Base-by-base conservation (phyloP, 2,888 invertebrate species). In the Drosophila paranaensis region DNA sequence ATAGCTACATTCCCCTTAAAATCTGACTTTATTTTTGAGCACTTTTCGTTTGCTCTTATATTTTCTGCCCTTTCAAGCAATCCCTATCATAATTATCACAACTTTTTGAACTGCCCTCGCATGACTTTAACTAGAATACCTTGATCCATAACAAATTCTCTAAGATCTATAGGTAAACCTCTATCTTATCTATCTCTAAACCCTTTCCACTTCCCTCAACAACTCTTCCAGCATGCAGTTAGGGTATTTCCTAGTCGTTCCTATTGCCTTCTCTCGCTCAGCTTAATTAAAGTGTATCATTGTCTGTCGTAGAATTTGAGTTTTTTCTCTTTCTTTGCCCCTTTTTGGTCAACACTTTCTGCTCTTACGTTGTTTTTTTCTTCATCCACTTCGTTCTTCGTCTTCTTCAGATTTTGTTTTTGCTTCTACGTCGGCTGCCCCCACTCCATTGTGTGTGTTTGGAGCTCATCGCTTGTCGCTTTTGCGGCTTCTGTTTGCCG, bases 401-500 rank as follows among this genome's bases (percentile, higher is more conserved):
- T 16, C 35, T 48, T 64, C 37, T 46, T 56, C 27, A 50, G 45
- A 30, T 40, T 58, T 33, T 40, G 27, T 43, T 46, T n/a, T 9
- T 55, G 20, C 11, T 20, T 40, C 20, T 37, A 20, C 39, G 56
- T 62, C 45, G 53, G 27, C 71, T 75, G 46, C 80, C 80, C 80
- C 80, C 76, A 74, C 81, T 79, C 65, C 46, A 71, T 64, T 64
- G 62, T 68, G 20, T 20, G 42, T 61, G 39, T 61, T 60, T 55
- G 56, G 56, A 64, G 81, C 67, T 77, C 77, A 77, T 72, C 77
- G 77, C 81, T 77, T 77, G 73, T 81, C 75, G 87, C 87, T 86
- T 80, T 82, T 86, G 87, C 67, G 87, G 84, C 84, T 85, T 85
- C 84, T 88, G 84, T 89, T 89, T 89, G 89, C 71, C 70, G 61